Conservation (phyloP, 2,113 vertebrate genomes). For the Saimiri boliviensis region DNA sequence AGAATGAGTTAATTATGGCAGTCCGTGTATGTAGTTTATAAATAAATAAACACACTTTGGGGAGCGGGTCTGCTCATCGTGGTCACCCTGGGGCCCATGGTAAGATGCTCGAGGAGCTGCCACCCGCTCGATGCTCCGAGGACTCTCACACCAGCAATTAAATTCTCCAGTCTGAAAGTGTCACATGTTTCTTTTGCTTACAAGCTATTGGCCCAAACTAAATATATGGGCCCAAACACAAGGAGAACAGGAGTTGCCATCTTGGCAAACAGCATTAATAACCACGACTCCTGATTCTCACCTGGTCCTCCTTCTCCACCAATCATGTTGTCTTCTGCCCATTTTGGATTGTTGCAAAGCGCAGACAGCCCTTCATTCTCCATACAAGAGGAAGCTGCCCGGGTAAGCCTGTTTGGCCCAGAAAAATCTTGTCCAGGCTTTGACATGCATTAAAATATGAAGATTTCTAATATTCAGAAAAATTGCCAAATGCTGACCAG, state of each 20-base stretch:
- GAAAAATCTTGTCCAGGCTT: constrained; percentile 2
- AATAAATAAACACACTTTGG: background rate
- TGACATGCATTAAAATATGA: constrained; percentile 2
- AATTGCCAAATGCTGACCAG: background rate
- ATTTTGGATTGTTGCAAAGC: background rate
- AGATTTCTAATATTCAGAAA: background rate
- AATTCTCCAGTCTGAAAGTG: background rate
- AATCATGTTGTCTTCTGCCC: background rate
- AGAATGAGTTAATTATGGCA: background rate
- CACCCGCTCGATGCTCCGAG: background rate
- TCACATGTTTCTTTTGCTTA: background rate
- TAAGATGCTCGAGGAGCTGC: background rate
- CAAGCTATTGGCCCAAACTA: background rate
- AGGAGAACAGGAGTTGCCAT: background rate
- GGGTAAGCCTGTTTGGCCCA: background rate
- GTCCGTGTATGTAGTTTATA: background rate
- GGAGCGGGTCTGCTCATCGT: background rate
- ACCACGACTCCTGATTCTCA: background rate
- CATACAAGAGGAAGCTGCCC: background rate
- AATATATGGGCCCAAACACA: background rate
- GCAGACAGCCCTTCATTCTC: background rate
- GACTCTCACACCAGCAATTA: background rate
- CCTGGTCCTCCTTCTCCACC: background rate
- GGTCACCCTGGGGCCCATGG: background rate
- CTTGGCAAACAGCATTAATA: background rate